Percentiles rank a stretch among this genome's conserved stretches.
Conservation (phyloP, 1,140 invertebrate genomes). For the Manduca sexta region DNA sequence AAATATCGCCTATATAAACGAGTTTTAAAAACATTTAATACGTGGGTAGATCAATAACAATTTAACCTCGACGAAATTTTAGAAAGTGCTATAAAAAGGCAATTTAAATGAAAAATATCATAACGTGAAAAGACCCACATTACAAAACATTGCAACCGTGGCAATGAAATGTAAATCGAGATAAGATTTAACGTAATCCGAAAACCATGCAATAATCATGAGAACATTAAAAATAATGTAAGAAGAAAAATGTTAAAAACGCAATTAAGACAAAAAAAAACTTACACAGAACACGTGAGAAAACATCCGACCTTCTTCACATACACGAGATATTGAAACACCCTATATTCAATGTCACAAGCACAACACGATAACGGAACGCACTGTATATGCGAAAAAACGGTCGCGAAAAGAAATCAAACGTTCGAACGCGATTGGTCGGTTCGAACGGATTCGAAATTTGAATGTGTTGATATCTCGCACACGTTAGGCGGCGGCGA, state of each 20-base stretch:
- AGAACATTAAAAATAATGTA: conserved; percentile 14
- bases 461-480: conserved; percentile 44
- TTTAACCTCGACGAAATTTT: too few relatives aligned
- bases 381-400: conserved; percentile 38
- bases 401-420: conserved; percentile 50
- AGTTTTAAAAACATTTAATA: too few relatives aligned
- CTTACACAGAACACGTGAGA: conserved; percentile 50
- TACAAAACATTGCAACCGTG: conserved; percentile 10
- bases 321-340: conserved; percentile 32
- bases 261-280: conserved; percentile 27
- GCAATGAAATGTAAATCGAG: conserved; percentile 6
- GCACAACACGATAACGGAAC: conserved; percentile 56
- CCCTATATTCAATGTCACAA: conserved; percentile 50
- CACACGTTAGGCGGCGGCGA: conserved; percentile 36
- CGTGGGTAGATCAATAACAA: too few relatives aligned
- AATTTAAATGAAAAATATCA: not conserved
- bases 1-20: too few relatives aligned
- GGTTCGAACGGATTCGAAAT: conserved; percentile 47
- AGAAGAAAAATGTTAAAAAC: conserved; percentile 20
- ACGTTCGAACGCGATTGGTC: conserved; percentile 51
- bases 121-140: not conserved
- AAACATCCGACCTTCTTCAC: conserved; percentile 45
- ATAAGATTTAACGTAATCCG: conserved; percentile 4
- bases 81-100: too few relatives aligned
- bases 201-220: conserved; percentile 17